These are phyloP conservation scores for Argyrosomus japonicus DNA, from an alignment of 2,113 vertebrate species.

Conservation along the genomic window DNA sequence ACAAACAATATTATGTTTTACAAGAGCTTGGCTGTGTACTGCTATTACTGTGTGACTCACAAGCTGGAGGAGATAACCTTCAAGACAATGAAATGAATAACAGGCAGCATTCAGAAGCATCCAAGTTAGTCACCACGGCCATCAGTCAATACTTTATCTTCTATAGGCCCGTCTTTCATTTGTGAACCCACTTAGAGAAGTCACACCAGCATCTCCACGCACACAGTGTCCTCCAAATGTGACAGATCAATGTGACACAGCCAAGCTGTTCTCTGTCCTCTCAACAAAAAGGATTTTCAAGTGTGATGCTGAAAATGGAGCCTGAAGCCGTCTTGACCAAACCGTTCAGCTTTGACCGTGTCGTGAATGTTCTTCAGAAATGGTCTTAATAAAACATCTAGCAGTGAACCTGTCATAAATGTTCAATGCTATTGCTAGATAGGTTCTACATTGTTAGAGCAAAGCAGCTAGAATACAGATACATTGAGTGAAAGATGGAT, in stretches of 20 bases:
- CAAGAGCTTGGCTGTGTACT: slow-evolving; percentile 2
- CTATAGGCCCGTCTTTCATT: slow-evolving; percentile 21
- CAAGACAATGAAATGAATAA: slow-evolving; percentile 46
- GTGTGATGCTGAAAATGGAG: slow-evolving; percentile 1
- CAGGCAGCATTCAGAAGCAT: slow-evolving; percentile 24
- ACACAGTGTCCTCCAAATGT: slow-evolving; percentile 6
- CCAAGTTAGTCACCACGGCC: slow-evolving; percentile 42
- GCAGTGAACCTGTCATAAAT: neutral
- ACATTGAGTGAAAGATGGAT: too few relatives aligned
- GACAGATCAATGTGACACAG: neutral
- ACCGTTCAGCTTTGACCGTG: too few relatives aligned
- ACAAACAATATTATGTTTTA: slow-evolving; percentile 30
- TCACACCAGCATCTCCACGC: slow-evolving; percentile 22
- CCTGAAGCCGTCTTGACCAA: neutral
- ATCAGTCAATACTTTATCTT: slow-evolving; percentile 34
- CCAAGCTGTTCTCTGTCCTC: slow-evolving; percentile 13
- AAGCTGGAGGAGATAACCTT: slow-evolving; percentile 44
- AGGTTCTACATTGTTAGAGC: neutral
- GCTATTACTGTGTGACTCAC: slow-evolving; percentile 52
- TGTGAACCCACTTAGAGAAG: slow-evolving; percentile 10
- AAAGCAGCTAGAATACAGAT: too few relatives aligned
- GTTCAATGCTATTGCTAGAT: neutral
- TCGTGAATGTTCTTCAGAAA: neutral
- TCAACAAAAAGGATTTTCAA: neutral
- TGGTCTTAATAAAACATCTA: neutral